Percentiles rank a stretch among this genome's conserved stretches.
Evolutionary conservation across 2,113 vertebrate genomes (phyloP).

Genomic region (Pleuronectes platessa): DNA sequence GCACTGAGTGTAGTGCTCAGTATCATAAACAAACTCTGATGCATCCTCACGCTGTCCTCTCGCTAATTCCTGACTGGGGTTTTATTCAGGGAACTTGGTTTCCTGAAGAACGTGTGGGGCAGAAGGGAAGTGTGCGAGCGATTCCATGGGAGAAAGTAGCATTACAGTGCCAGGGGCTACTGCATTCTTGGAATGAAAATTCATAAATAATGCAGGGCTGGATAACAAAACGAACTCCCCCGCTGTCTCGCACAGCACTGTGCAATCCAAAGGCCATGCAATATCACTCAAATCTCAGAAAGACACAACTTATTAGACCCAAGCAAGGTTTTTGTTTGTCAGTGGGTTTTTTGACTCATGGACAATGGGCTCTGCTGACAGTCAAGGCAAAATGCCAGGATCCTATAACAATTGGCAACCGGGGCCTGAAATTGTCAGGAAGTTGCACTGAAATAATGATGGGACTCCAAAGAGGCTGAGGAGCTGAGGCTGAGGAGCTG

Average conservation of each 20-base stretch:
- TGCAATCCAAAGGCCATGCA: conserved; percentile 72
- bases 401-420: conserved; percentile 40
- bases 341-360: conserved; percentile 39
- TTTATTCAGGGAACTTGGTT: conserved; percentile 70
- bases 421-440: conserved; percentile 48
- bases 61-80: conserved; percentile 73
- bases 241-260: conserved; percentile 66
- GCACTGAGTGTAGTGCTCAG: conserved; percentile 54
- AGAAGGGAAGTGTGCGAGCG: conserved; percentile 47
- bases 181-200: conserved; percentile 83
- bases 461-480: conserved; percentile 36
- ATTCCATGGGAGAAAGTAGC: conserved; percentile 72
- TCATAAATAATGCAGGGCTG: conserved; percentile 82
- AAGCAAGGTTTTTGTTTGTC: conserved; percentile 35
- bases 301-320: conserved; percentile 67
- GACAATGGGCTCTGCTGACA: conserved; percentile 55
- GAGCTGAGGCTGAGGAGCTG: conserved; percentile 50
- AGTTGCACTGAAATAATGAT: conserved; percentile 66
- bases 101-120: conserved; percentile 53
- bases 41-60: conserved; percentile 57
- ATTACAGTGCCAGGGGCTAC: conserved; percentile 76
- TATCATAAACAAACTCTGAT: conserved; percentile 58
- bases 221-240: conserved; percentile 82
- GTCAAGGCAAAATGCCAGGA: conserved; percentile 47
- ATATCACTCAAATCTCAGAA: conserved; percentile 73